Evolutionary conservation across 1,140 invertebrate genomes (phyloP).

Genomic region (Microplitis demolitor): DNA sequence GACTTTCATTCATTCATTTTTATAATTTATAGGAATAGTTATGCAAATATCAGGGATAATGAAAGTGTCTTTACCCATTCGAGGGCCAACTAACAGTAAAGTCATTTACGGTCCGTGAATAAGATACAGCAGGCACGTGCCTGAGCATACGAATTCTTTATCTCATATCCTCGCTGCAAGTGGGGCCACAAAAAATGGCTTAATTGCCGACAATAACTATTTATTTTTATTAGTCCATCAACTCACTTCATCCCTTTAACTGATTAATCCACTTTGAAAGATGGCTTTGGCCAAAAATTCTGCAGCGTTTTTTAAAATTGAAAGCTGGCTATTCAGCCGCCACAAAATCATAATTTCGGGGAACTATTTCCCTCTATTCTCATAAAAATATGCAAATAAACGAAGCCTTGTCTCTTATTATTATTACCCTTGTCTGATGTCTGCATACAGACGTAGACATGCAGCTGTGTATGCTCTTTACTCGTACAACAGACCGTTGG

Average conservation of each 20-base stretch:
- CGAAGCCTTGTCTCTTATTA: constrained; percentile 1
- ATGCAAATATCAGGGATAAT: constrained; percentile 16
- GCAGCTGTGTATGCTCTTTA: not conserved
- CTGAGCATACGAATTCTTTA: constrained; percentile 25
- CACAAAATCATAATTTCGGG: too few species aligned
- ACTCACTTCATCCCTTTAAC: not conserved
- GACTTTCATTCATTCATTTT: not conserved
- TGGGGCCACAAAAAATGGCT: constrained; percentile 36
- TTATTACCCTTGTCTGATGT: too few species aligned
- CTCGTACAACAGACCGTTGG: not conserved
- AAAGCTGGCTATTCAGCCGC: too few species aligned
- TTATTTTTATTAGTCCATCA: constrained; percentile 45
- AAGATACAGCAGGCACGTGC: constrained; percentile 9
- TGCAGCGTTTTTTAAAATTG: too few species aligned
- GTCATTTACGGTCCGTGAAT: not conserved
- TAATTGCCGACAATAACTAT: constrained; percentile 45
- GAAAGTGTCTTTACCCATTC: constrained; percentile 6
- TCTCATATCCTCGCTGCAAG: not conserved
- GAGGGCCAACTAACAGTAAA: not conserved
- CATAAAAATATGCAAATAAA: not conserved
- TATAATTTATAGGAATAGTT: constrained; percentile 1
- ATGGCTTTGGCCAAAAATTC: too few species aligned
- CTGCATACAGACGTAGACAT: too few species aligned
- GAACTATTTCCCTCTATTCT: not conserved
- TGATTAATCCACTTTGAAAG: not conserved